A percentile compares a stretch with the other conserved stretches of the same genome.
These are phyloP conservation scores for Meiosimyza platycephala DNA, from an alignment of 2,888 invertebrate species.

Conservation along the genomic window DNA sequence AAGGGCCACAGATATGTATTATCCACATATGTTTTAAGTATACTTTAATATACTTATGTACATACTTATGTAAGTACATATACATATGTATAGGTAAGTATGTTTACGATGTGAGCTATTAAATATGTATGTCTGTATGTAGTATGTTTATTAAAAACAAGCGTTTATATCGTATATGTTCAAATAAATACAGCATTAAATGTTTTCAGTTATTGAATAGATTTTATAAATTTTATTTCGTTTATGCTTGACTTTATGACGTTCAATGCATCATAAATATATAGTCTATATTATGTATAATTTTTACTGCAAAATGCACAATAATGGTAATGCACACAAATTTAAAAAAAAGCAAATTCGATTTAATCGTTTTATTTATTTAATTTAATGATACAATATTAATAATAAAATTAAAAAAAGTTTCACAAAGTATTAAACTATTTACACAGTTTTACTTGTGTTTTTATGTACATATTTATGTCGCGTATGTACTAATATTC, in stretches of 20 bases:
- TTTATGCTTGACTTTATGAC: background rate
- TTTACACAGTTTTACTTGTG: background rate
- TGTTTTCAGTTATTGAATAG: constrained; percentile 1
- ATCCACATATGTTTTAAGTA: background rate
- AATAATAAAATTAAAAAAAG: background rate
- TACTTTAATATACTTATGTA: background rate
- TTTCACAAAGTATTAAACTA: background rate
- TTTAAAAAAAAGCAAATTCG: background rate
- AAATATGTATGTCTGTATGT: too few species aligned
- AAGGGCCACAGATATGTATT: too few species aligned
- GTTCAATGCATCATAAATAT: background rate
- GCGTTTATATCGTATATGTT: background rate
- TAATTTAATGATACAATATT: background rate
- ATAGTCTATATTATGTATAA: background rate
- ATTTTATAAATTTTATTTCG: background rate
- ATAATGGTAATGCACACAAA: background rate
- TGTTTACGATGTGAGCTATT: too few species aligned
- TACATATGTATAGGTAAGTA: constrained; percentile 29
- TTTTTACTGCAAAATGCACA: constrained; percentile 10
- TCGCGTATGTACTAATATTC: background rate
- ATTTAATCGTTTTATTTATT: background rate
- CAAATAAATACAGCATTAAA: constrained; percentile 4
- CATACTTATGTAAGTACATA: constrained; percentile 28
- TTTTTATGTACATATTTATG: background rate
- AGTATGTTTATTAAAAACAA: too few species aligned